Evolutionary conservation across 2,797 vertebrate genomes (phyloP).

Genomic region (Aselliscus stoliczkanus): DNA sequence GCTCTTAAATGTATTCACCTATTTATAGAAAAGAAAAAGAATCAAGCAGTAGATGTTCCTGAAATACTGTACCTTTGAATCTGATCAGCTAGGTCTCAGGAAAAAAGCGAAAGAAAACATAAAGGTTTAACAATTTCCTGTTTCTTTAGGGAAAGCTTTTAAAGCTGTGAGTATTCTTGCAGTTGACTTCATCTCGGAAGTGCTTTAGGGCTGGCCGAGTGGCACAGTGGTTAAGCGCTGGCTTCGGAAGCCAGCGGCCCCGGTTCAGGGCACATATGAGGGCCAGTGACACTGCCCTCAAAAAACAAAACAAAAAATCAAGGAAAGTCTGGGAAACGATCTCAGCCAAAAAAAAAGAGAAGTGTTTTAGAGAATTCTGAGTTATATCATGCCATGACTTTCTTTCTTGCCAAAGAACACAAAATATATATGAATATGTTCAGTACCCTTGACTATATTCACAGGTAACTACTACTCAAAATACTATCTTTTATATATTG

Average conservation of each 20-base stretch:
- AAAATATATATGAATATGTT: neutral
- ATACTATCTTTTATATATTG: neutral
- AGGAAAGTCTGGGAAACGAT: too few relatives aligned
- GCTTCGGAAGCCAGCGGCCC: too few relatives aligned
- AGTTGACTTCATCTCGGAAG: neutral
- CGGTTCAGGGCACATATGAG: too few relatives aligned
- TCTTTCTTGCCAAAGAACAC: neutral
- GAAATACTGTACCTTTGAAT: neutral
- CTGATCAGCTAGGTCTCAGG: neutral
- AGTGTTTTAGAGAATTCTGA: neutral
- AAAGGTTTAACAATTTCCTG: neutral
- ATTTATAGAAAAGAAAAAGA: neutral
- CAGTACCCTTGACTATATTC: neutral
- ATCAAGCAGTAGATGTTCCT: neutral
- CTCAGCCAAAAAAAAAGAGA: too few relatives aligned
- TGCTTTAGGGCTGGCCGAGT: too few relatives aligned
- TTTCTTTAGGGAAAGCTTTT: neutral
- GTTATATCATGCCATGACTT: neutral
- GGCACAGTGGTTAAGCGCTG: too few relatives aligned
- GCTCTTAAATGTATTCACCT: conserved; percentile 4
- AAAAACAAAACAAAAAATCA: too few relatives aligned
- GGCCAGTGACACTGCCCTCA: too few relatives aligned
- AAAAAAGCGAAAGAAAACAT: neutral
- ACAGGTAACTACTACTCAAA: neutral
- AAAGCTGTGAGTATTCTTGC: neutral